A percentile compares a stretch with the other conserved stretches of the same genome.
phyloP scores from a whole-genome alignment of 1,140 invertebrate species.

The Macrosteles quadrilineatus region DNA sequence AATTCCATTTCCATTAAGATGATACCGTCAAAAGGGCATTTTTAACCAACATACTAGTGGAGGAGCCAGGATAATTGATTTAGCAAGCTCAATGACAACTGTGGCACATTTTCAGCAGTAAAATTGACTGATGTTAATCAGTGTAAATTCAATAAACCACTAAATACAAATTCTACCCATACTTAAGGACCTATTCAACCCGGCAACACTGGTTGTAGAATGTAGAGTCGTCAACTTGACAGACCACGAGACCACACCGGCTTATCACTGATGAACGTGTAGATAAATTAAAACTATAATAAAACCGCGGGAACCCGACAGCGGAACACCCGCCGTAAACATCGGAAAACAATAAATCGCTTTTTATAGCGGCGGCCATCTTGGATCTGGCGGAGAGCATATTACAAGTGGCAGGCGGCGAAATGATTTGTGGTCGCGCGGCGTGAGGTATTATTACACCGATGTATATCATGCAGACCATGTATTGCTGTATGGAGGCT shows the following conservation, averaged over 20 bases:
- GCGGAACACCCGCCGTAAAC: conserved; percentile 31
- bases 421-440: conserved; percentile 23
- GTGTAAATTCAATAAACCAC: too few relatives aligned
- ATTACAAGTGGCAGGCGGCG: conserved; percentile 18
- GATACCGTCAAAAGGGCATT: too few relatives aligned
- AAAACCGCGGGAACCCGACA: conserved; percentile 34
- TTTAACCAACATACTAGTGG: too few relatives aligned
- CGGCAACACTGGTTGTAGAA: not conserved
- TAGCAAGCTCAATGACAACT: too few relatives aligned
- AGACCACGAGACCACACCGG: not conserved
- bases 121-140: too few relatives aligned
- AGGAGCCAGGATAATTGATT: too few relatives aligned
- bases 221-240: not conserved
- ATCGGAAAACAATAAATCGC: conserved; percentile 35
- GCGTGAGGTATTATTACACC: conserved; percentile 22
- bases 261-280: conserved; percentile 27
- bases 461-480: not conserved
- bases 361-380: conserved; percentile 33
- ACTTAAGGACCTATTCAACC: too few relatives aligned
- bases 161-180: too few relatives aligned
- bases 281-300: conserved; percentile 36
- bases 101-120: too few relatives aligned
- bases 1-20: too few relatives aligned
- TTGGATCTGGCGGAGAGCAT: not conserved
- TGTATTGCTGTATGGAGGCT: too few relatives aligned